Evolutionary conservation across 2,888 invertebrate genomes (phyloP), one percentile per base, ranked within the genome.

Genomic region (Zygogramma bicolorata): DNA sequence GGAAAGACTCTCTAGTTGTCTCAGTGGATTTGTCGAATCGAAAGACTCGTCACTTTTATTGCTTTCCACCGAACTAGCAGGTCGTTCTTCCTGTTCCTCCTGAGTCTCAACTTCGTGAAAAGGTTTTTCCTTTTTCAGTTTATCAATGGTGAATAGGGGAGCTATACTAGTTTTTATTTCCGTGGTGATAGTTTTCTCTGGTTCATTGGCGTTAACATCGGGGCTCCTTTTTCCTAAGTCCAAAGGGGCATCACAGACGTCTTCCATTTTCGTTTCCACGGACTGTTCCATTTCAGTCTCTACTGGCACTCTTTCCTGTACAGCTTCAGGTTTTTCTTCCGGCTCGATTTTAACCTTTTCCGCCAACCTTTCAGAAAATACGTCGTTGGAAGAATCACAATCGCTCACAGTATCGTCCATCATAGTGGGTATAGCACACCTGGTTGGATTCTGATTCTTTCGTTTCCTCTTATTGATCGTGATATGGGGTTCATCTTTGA

Each of bases 401-500:
- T 92, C 91, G 57, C 91, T 91, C 46, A 80, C 82, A 68, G 90
- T 89, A 67, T 90, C 89, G 57, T 90, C 90, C 72, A 88, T 87
- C 71, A 89, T 87, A 42, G 88, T 85, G 27, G 90, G 88, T 60
- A 91, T 87, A n/a, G 94, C 92, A 83, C 95, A 93, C 75, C 94
- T 91, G 1, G 94, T 95, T 0, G 97, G 97, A 85, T 97, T 96
- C 80, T 95, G 92, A 81, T 93, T 96, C 88, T 97, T 97, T 29
- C 97, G 90, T 86, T 97, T 97, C 68, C 96, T 89, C 83, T 93
- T 94, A 82, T 90, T 92, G n/a, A 92, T 90, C 81, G 91, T 90
- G 29, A 89, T 88, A 71, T 63, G 77, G 57, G 86, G 84, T 78
- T 90, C 90, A 77, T 90, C 90, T 86, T 91, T 91, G 82, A 83